Evolutionary conservation across 2,888 invertebrate genomes (phyloP), one percentile per base, ranked within the genome.

Genomic region (Operophtera brumata): DNA sequence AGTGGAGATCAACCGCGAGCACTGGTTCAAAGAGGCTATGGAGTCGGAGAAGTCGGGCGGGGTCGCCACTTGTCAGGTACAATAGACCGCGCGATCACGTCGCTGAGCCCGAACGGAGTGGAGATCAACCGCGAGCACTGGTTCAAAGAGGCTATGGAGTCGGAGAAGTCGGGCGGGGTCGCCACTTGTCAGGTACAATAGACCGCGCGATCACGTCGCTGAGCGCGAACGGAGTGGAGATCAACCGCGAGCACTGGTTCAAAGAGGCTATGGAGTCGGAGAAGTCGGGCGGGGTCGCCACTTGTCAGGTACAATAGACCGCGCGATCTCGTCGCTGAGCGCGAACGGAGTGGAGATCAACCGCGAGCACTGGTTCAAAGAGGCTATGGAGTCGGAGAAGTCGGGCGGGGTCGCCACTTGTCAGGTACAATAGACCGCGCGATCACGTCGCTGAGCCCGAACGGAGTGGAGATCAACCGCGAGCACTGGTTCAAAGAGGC

Each of bases 401-500:
- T 95, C 98, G 0, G 97, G 96, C 0, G 98, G 98, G 7, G 95
- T 97, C 0, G 93, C 96, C 63, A 98, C 98, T 50, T 99, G 99
- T 79, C 96, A 97, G 79, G 93, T n/a, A n/a, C n/a, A n/a, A 94
- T 97, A 63, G 97, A 97, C 73, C 93, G 98, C 73, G 97, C 97
- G 9, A 92, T 96, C 50, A 93, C 96, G 0, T 99, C 99, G 0
- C 90, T 99, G 9, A 94, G 94, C 52, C 95, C 97, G 0, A 99
- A 99, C 78, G 98, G 98, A 13, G 99, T 99, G 0, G 99, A 99
- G 84, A 98, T 99, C 48, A 99, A 99, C 80, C 91, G 99, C 3
- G 99, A 99, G 68, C 98, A 98, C 68, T 99, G 99, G 99, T 95
- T 99, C 79, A 98, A 98, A 80, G 99, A 99, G 84, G 99, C 99